Conservation (phyloP, 2,888 invertebrate species). For the Drosophila tripunctata region DNA sequence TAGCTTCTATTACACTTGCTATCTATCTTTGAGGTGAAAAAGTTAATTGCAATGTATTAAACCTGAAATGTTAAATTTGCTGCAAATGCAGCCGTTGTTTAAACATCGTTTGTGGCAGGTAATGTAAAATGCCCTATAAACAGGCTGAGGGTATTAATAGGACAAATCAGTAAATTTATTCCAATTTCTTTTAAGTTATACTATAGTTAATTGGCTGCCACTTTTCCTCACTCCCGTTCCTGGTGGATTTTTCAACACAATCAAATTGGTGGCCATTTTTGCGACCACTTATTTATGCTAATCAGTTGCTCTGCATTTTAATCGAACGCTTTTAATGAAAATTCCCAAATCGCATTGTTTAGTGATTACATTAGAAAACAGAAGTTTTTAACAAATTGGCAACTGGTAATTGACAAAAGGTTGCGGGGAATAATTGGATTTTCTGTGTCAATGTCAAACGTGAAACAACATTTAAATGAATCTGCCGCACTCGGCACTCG, state of each 20-base stretch:
- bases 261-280: neutral
- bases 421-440: constrained; percentile 40
- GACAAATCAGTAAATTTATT: neutral
- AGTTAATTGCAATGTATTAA: too few species aligned
- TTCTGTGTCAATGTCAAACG: constrained; percentile 42
- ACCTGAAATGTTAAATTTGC: neutral
- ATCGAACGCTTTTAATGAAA: constrained; percentile 22
- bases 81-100: too few species aligned
- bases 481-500: constrained; percentile 9
- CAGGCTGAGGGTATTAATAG: neutral
- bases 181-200: too few species aligned
- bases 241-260: neutral
- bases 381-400: constrained; percentile 29
- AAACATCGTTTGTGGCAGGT: too few species aligned
- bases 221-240: neutral
- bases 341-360: constrained; percentile 30
- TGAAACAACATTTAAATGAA: constrained; percentile 24
- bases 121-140: neutral
- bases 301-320: constrained; percentile 8
- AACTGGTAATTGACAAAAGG: neutral
- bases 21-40: neutral
- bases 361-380: constrained; percentile 38
- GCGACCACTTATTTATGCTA: constrained; percentile 6
- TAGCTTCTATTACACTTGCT: neutral
- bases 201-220: neutral